These are phyloP conservation scores for Punctoribates punctum DNA, from an alignment of 2,888 invertebrate genomes.

Conservation along the genomic window DNA sequence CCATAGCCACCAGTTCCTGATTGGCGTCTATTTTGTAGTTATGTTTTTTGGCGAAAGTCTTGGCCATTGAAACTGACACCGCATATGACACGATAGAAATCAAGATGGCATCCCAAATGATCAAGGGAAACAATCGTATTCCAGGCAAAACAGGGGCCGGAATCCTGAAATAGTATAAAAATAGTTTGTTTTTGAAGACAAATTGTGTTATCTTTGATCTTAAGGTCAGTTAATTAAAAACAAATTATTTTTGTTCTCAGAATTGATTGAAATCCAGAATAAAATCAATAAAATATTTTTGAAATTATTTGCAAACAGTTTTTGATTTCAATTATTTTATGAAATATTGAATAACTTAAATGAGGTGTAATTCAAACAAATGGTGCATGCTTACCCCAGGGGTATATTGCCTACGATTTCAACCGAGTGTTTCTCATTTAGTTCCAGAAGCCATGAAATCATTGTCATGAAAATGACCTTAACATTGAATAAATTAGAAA, in stretches of 20 bases:
- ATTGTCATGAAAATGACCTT: constrained; percentile 49
- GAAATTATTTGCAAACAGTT: too few species aligned
- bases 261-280: too few species aligned
- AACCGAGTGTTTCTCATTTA: constrained; percentile 47
- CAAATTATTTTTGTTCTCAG: too few species aligned
- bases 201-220: not conserved
- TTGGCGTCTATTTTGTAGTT: constrained; percentile 68
- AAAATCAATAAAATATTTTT: too few species aligned
- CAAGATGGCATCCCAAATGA: constrained; percentile 46
- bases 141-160: not conserved
- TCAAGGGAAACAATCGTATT: constrained; percentile 1
- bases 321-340: too few species aligned
- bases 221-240: too few species aligned
- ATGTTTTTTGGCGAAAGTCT: constrained; percentile 68
- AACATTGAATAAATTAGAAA: not conserved
- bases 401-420: constrained; percentile 49
- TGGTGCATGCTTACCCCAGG: constrained; percentile 45
- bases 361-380: too few species aligned
- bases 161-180: not conserved
- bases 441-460: constrained; percentile 48
- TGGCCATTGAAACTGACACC: constrained; percentile 68
- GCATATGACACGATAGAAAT: constrained; percentile 63
- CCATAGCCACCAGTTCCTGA: constrained; percentile 57
- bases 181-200: not conserved
- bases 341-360: too few species aligned